Conservation (phyloP, 2,888 invertebrate species). For the Plagiodera versicolora region DNA sequence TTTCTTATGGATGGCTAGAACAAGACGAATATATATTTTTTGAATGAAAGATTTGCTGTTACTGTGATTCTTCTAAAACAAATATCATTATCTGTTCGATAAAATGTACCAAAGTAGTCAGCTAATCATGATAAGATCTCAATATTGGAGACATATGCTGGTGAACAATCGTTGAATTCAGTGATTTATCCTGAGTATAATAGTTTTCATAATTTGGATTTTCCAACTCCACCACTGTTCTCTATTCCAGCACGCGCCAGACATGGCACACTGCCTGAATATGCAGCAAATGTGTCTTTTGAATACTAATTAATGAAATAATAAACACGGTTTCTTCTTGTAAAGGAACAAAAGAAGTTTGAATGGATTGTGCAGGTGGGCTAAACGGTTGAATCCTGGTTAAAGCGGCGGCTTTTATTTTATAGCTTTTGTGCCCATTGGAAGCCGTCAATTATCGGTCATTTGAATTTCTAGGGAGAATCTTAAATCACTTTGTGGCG, state of each 20-base stretch:
- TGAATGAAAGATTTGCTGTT: too few species aligned
- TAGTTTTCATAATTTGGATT: neutral
- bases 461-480: constrained; percentile 12
- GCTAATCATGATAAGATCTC: too few species aligned
- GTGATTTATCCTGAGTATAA: neutral
- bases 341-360: constrained; percentile 32
- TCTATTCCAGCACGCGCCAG: constrained; percentile 49
- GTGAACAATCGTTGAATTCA: too few species aligned
- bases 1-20: too few species aligned
- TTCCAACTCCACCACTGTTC: constrained; percentile 26
- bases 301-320: constrained; percentile 34
- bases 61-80: too few species aligned
- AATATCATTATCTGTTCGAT: too few species aligned
- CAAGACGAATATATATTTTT: too few species aligned
- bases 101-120: too few species aligned
- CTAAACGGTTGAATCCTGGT: constrained; percentile 22
- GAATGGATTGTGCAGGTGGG: constrained; percentile 31
- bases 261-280: constrained; percentile 48
- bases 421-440: constrained; percentile 23
- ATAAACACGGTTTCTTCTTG: constrained; percentile 33
- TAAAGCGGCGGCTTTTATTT: constrained; percentile 15
- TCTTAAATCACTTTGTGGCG: neutral
- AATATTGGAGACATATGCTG: too few species aligned
- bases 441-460: constrained; percentile 20
- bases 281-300: constrained; percentile 32